A percentile compares a stretch with the other conserved stretches of the same genome.
Evolutionary conservation across 2,113 vertebrate genomes (phyloP).

Genomic region (Pterophyllum scalare): DNA sequence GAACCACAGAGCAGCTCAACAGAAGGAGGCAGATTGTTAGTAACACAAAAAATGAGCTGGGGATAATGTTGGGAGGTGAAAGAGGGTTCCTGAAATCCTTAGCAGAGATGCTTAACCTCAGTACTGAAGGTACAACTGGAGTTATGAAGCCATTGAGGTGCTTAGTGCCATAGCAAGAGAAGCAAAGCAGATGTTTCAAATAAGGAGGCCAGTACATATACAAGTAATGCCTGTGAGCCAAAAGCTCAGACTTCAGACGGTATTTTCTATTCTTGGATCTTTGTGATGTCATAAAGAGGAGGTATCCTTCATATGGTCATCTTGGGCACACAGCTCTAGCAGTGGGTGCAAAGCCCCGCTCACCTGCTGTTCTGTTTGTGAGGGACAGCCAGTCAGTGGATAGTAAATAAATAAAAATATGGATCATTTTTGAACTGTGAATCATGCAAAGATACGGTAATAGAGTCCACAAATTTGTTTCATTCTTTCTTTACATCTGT

Average conservation of each 20-base stretch:
- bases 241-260: not conserved
- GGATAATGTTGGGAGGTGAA: not conserved
- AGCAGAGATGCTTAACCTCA: not conserved
- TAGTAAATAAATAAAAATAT: too few relatives aligned
- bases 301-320: not conserved
- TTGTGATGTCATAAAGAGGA: not conserved
- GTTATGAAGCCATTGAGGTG: not conserved
- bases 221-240: not conserved
- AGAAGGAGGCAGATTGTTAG: not conserved
- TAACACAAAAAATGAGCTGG: not conserved
- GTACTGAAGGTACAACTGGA: not conserved
- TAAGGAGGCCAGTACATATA: too few relatives aligned
- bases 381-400: not conserved
- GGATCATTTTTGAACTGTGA: not conserved
- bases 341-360: not conserved
- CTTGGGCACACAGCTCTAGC: not conserved
- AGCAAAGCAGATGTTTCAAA: not conserved
- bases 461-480: not conserved
- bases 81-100: not conserved
- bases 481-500: conserved; percentile 6
- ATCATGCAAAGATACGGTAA: not conserved
- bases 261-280: not conserved
- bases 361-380: not conserved
- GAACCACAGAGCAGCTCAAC: not conserved
- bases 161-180: not conserved